Evolutionary conservation across 2,888 invertebrate species (phyloP).

Genomic region (Morpho achilles): DNA sequence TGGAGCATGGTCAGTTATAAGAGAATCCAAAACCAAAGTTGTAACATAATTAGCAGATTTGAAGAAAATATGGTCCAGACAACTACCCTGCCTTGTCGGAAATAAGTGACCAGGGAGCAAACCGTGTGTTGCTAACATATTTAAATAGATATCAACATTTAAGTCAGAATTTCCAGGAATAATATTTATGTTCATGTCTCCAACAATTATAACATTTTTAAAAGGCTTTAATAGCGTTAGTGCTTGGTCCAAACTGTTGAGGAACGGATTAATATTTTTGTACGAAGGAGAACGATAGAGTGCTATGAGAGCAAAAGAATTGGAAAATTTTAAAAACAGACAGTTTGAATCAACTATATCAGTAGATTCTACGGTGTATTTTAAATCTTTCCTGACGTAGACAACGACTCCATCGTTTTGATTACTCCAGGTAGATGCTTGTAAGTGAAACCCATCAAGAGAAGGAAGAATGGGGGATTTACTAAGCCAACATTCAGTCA

Average conservation of each 20-base stretch:
- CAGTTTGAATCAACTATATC: background rate
- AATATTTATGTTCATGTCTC: background rate
- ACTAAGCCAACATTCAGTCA: slow-evolving; percentile 2
- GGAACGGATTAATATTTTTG: background rate
- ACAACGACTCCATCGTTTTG: slow-evolving; percentile 1
- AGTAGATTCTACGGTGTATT: background rate
- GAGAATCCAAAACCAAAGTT: slow-evolving; percentile 1
- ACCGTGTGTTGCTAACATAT: slow-evolving; percentile 3
- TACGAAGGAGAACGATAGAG: background rate
- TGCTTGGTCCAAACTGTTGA: background rate
- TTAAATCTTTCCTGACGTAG: background rate
- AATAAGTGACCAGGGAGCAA: slow-evolving; percentile 17
- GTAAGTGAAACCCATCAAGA: slow-evolving; percentile 16
- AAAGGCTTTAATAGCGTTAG: background rate
- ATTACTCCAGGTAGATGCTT: background rate
- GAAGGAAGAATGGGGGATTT: slow-evolving; percentile 19
- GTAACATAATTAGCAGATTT: slow-evolving; percentile 9
- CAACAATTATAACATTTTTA: background rate
- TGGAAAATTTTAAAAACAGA: background rate
- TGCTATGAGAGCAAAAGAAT: background rate
- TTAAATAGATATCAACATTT: slow-evolving; percentile 1
- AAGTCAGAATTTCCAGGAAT: background rate
- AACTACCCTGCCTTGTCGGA: slow-evolving; percentile 22
- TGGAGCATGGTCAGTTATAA: background rate
- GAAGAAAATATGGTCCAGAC: slow-evolving; percentile 26